Evolutionary conservation across 2,113 vertebrate species (phyloP).

Genomic region (Ictidomys tridecemlineatus): DNA sequence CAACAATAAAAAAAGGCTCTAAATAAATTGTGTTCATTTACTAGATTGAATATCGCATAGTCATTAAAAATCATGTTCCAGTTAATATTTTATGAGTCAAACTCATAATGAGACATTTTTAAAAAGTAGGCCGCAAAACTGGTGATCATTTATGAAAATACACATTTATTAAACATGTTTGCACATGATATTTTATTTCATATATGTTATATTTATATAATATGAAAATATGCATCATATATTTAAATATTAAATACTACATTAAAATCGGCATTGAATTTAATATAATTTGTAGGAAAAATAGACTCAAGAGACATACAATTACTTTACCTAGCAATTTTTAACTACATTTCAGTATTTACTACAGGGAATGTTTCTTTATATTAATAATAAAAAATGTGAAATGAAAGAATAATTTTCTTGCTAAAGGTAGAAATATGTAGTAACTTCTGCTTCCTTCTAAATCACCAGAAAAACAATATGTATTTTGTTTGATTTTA

Average conservation of each 20-base stretch:
- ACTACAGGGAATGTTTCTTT: neutral
- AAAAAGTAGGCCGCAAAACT: neutral
- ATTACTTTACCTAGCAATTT: neutral
- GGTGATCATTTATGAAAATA: conserved; percentile 9
- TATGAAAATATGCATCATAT: neutral
- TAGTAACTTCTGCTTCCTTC: neutral
- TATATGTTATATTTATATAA: neutral
- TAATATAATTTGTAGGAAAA: neutral
- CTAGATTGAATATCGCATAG: neutral
- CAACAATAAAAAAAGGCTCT: neutral
- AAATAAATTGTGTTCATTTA: neutral
- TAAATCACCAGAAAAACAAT: neutral
- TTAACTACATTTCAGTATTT: conserved; percentile 10
- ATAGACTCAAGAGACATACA: neutral
- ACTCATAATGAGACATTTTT: neutral
- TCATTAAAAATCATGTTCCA: conserved; percentile 37
- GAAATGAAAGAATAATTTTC: neutral
- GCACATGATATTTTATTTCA: neutral
- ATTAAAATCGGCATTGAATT: neutral
- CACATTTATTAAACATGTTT: neutral
- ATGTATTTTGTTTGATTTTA: neutral
- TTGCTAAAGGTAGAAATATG: neutral
- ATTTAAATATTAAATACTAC: conserved; percentile 21
- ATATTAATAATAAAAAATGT: conserved; percentile 21
- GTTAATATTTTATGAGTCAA: conserved; percentile 42